Conservation (phyloP, 2,113 vertebrate species). For the Oryzias celebensis region DNA sequence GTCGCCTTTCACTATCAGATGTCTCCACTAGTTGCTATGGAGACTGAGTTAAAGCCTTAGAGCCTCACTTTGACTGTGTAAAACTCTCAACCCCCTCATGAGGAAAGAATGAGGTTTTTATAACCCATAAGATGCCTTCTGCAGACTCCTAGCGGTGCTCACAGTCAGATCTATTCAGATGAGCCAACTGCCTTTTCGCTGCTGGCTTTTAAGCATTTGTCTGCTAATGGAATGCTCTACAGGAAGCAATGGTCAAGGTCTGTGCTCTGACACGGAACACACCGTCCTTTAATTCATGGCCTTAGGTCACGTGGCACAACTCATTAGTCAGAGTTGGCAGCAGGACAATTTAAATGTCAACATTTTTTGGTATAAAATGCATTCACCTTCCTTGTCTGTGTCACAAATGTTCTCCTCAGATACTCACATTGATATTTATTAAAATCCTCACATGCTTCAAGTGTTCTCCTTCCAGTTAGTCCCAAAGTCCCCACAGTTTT, state of each 20-base stretch:
- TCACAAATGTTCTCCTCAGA: no score
- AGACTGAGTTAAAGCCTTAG: slow-evolving; percentile 70
- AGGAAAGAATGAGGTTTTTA: slow-evolving; percentile 23
- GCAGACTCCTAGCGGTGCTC: neutral
- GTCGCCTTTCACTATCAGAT: slow-evolving; percentile 53
- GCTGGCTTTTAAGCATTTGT: neutral
- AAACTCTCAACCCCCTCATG: slow-evolving; percentile 29
- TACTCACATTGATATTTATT: no score
- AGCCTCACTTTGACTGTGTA: slow-evolving; percentile 64
- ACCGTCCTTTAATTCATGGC: slow-evolving; percentile 38
- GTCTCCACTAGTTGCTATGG: slow-evolving; percentile 77
- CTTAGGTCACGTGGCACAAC: slow-evolving; percentile 42
- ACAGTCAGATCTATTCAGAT: neutral
- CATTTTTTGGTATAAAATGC: no score
- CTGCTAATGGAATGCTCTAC: slow-evolving; percentile 5
- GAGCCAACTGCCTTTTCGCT: neutral
- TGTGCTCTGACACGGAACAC: slow-evolving; percentile 46
- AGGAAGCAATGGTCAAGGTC: slow-evolving; percentile 6
- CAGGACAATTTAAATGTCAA: no score
- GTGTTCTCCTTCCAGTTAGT: no score
- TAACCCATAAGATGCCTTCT: slow-evolving; percentile 8
- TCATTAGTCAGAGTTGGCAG: slow-evolving; percentile 28
- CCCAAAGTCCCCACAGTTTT: no score
- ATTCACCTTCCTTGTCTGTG: no score
- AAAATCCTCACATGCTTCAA: no score